Conservation (phyloP, 2,113 vertebrate species). For the Amblyornis subalaris region DNA sequence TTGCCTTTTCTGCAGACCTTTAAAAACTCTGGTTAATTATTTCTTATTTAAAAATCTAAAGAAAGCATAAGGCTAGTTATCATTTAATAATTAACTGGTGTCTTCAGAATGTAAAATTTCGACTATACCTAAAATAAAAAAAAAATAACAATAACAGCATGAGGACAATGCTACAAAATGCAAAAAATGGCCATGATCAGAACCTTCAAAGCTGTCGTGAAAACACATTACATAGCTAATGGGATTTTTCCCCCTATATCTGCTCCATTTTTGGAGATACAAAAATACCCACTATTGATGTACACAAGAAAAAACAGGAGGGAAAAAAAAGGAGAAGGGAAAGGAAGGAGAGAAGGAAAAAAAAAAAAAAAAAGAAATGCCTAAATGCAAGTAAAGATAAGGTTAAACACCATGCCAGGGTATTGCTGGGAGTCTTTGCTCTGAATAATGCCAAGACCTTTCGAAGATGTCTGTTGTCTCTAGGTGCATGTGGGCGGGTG, state of each 20-base stretch:
- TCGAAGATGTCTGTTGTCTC: conserved; percentile 49
- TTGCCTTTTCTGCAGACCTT: conserved; percentile 26
- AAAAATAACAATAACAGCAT: neutral
- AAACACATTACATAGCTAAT: neutral
- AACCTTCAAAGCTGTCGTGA: neutral
- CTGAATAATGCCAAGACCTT: conserved; percentile 54
- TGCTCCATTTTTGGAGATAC: neutral
- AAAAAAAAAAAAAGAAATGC: neutral
- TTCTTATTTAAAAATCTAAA: conserved; percentile 35
- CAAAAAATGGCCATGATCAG: neutral
- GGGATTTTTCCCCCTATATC: neutral
- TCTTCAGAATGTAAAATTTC: conserved; percentile 5
- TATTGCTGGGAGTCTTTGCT: conserved; percentile 42
- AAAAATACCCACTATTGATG: neutral
- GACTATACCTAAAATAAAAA: neutral
- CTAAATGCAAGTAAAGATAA: neutral
- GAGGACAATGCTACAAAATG: conserved; percentile 7
- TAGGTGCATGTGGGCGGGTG: conserved; percentile 35
- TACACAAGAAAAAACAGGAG: neutral
- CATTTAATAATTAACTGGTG: conserved; percentile 16
- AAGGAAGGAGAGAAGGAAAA: accelerated
- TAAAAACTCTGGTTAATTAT: conserved; percentile 48
- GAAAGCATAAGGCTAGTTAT: conserved; percentile 2
- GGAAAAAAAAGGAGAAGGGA: accelerated
- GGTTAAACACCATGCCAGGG: conserved; percentile 14